Evolutionary conservation across 1,140 invertebrate species (phyloP), one percentile per base, ranked within the genome.

Genomic region (Drosophila sulfurigaster): DNA sequence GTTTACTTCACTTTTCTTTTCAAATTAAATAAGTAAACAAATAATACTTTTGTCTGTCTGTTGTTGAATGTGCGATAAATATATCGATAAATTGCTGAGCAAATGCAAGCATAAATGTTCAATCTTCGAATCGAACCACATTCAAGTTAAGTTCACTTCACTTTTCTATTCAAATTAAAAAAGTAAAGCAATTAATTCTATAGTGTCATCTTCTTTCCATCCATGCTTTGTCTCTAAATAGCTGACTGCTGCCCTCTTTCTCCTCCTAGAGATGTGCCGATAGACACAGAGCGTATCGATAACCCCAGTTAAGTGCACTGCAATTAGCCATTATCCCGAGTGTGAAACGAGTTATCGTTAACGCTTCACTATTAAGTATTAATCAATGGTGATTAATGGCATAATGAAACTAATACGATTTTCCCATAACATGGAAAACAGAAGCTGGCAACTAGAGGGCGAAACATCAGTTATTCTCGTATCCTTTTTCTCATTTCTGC

Each of bases 301-400:
- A 54, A 54, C 51, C 51, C 25, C n/a, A 32, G 13, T 54, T 35
- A 35, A 54, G 51, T n/a, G 51, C 30, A 32, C n/a, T 13, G 28
- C 51, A 54, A 54, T 54, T 32, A 54, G 13, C 30, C n/a, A 54
- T 15, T 32, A 15, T n/a, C 51, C 13, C 51, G 6, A 54, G 51
- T 35, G 51, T 54, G n/a, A 15, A 28, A 54, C 51, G 13, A 54
- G 28, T 30, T 7, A 30, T 28, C 25, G 25, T 3, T 13, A 30
- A n/a, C n/a, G 25, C 8, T 52, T 30, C 16, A 15, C 30, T 15
- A 54, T 32, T 32, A 15, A 35, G 30, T 54, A 54, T 32, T 54
- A 32, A 54, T 35, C 51, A 35, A 54, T 54, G 28, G n/a, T 30
- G 13, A 54, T 54, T 54, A 54, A 54, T 54, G 30, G 7, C 30